Percentiles rank a stretch among this genome's conserved stretches.
Conservation (phyloP, 1,140 invertebrate species). For the Nilaparvata lugens region DNA sequence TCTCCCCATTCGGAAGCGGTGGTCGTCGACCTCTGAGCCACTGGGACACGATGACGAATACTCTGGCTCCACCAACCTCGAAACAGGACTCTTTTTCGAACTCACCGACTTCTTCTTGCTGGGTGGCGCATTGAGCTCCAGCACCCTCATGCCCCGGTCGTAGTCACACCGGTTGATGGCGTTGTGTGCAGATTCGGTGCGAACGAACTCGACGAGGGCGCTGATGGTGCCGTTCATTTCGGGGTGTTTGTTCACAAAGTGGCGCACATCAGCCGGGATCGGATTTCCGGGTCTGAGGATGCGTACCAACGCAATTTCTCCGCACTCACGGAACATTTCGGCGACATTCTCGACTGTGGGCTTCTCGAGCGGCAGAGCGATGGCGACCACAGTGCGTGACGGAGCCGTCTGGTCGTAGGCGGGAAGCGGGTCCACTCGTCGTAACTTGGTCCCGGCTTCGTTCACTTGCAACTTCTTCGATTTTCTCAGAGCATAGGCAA, state of each 20-base stretch:
- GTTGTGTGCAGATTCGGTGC: conserved; percentile 70
- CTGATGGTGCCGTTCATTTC: conserved; percentile 73
- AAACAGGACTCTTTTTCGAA: conserved; percentile 32
- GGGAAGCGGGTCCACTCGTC: conserved; percentile 73
- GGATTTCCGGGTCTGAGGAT: conserved; percentile 78
- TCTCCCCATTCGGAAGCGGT: conserved; percentile 38
- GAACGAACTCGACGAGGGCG: conserved; percentile 82
- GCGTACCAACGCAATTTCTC: conserved; percentile 78
- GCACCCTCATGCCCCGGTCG: conserved; percentile 34
- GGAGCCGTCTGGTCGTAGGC: conserved; percentile 84
- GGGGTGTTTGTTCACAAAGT: conserved; percentile 83
- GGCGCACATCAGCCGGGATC: conserved; percentile 77
- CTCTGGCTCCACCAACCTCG: conserved; percentile 27
- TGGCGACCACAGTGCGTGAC: conserved; percentile 80
- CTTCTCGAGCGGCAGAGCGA: conserved; percentile 72
- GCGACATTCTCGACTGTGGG: conserved; percentile 80
- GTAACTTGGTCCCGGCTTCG: conserved; percentile 81
- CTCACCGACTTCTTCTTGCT: conserved; percentile 34
- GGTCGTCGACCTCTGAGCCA: conserved; percentile 54
- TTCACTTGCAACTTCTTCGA: conserved; percentile 84
- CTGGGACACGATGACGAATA: conserved; percentile 52
- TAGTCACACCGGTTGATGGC: conserved; percentile 57
- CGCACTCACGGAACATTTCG: conserved; percentile 75
- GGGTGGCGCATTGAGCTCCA: conserved; percentile 34
- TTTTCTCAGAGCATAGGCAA: conserved; percentile 66